phyloP scores from a whole-genome alignment of 2,888 invertebrate genomes.

The Diploptera punctata region DNA sequence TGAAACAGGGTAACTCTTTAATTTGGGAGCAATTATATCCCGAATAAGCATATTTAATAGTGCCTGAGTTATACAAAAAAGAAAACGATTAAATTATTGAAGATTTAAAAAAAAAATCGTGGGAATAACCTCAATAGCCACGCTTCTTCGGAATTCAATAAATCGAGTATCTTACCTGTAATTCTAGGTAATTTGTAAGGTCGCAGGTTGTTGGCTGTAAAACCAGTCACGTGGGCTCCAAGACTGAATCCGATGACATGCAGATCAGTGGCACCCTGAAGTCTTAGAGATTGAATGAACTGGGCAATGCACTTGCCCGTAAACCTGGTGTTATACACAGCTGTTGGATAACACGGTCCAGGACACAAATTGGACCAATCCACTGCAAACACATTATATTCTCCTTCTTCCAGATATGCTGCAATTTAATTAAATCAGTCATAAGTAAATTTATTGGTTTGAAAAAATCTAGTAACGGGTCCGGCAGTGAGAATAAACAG shows the following conservation, averaged over 20 bases:
- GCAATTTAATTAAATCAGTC: conserved; percentile 29
- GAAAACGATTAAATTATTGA: too few species aligned
- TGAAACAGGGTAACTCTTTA: too few species aligned
- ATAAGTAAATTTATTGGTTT: neutral
- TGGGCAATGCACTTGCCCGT: conserved; percentile 51
- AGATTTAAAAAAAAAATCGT: too few species aligned
- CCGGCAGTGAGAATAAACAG: too few species aligned
- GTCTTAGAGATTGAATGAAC: conserved; percentile 48
- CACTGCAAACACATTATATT: conserved; percentile 59
- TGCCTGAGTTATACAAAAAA: too few species aligned
- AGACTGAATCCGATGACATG: conserved; percentile 55
- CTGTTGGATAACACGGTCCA: conserved; percentile 46
- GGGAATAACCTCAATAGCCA: too few species aligned
- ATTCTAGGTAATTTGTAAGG: neutral
- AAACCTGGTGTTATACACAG: conserved; percentile 43
- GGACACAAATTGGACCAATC: conserved; percentile 57
- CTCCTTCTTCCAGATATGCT: conserved; percentile 54
- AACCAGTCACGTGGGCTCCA: conserved; percentile 54
- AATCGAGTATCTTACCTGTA: conserved; percentile 19
- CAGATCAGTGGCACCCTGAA: conserved; percentile 47
- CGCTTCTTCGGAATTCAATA: too few species aligned
- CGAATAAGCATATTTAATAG: too few species aligned
- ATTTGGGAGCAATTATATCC: too few species aligned
- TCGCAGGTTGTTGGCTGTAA: conserved; percentile 46
- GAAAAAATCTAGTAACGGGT: too few species aligned